A percentile compares a stretch with the other conserved stretches of the same genome.
phyloP scores from a whole-genome alignment of 2,113 vertebrate species.

The Urocynchramus pylzowi region DNA sequence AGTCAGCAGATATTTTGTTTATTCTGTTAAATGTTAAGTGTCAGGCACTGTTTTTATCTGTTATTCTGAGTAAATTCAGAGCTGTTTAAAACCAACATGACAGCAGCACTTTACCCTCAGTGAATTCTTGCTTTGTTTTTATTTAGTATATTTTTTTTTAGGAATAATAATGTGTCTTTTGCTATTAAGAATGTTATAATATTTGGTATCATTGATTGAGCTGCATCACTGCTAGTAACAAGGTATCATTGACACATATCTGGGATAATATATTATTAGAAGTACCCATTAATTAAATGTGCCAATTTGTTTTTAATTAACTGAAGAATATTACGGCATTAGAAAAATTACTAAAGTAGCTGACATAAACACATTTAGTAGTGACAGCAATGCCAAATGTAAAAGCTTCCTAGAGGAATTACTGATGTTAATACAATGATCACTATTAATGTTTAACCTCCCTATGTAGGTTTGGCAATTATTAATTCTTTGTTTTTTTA shows the following conservation, averaged over 20 bases:
- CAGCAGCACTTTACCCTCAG: background rate
- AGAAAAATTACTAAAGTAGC: conserved; percentile 56
- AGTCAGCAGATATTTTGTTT: background rate
- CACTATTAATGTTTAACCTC: conserved; percentile 35
- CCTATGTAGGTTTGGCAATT: background rate
- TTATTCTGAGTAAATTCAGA: background rate
- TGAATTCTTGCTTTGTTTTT: background rate
- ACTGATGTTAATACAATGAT: conserved; percentile 31
- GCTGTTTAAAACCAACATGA: background rate
- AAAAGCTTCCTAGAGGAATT: conserved; percentile 63
- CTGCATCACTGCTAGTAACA: background rate
- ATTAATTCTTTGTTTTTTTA: background rate
- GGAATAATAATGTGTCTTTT: background rate
- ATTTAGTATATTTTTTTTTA: background rate
- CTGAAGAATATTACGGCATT: conserved; percentile 62
- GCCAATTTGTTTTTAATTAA: conserved; percentile 70
- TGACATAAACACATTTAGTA: conserved; percentile 59
- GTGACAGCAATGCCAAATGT: conserved; percentile 41
- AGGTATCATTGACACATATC: conserved; percentile 21
- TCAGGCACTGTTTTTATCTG: background rate
- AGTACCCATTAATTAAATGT: conserved; percentile 56
- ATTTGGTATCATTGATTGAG: conserved; percentile 2
- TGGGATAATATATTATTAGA: conserved; percentile 26
- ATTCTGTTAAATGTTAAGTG: background rate
- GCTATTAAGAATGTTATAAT: background rate